Evolutionary conservation across 2,113 vertebrate genomes (phyloP).

Genomic region (Probosciger aterrimus): DNA sequence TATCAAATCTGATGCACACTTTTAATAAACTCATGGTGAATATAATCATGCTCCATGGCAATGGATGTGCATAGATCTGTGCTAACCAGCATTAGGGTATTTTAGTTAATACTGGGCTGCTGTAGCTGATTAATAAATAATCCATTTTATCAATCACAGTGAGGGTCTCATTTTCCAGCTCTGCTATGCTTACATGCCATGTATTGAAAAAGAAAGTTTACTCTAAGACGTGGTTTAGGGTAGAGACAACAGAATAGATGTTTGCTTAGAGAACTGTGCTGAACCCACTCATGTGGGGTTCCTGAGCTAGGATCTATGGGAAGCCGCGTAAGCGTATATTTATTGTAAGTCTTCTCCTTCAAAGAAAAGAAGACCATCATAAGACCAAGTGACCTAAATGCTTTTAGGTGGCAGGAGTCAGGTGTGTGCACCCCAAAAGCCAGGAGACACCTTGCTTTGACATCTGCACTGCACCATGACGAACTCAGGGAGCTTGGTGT

Average conservation of each 20-base stretch:
- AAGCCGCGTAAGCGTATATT: neutral
- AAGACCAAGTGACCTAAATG: neutral
- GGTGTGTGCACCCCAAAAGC: neutral
- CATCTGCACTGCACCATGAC: neutral
- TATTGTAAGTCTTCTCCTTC: neutral
- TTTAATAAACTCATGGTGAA: neutral
- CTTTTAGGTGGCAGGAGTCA: neutral
- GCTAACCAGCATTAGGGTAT: neutral
- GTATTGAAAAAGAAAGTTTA: neutral
- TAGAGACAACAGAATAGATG: neutral
- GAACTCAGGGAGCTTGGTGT: rapidly evolving
- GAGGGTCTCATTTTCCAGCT: neutral
- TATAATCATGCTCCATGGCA: neutral
- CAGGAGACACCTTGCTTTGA: neutral
- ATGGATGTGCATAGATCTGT: neutral
- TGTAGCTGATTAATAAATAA: neutral
- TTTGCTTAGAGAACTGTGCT: neutral
- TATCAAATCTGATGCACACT: neutral
- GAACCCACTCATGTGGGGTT: neutral
- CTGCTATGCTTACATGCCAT: neutral
- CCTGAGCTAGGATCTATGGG: neutral
- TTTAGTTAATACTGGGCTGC: neutral
- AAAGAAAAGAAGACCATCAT: neutral
- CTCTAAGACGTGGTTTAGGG: neutral
- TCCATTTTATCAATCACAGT: neutral